A percentile compares a stretch with the other conserved stretches of the same genome.
Conservation (phyloP, 2,888 invertebrate genomes). For the Watsonalla cultraria region DNA sequence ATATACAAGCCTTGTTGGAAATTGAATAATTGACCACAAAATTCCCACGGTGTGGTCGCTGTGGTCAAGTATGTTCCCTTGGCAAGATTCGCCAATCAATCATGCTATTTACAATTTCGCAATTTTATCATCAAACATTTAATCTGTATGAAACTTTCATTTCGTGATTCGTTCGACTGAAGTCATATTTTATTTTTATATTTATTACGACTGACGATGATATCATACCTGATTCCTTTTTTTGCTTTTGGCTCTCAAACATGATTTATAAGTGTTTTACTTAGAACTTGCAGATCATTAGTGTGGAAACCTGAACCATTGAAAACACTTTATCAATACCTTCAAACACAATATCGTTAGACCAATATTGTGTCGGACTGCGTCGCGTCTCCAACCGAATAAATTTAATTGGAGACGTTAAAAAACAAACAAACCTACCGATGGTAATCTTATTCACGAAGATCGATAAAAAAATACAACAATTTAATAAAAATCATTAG, state of each 20-base stretch:
- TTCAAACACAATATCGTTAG: neutral
- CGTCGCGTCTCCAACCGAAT: neutral
- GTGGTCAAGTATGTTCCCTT: slow-evolving; percentile 8
- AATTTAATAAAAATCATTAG: slow-evolving; percentile 47
- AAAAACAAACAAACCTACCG: slow-evolving; percentile 14
- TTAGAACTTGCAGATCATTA: neutral
- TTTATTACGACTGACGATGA: too few species aligned
- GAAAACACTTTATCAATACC: neutral
- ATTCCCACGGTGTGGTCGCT: slow-evolving; percentile 45
- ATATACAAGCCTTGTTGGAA: slow-evolving; percentile 43
- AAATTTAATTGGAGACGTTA: slow-evolving; percentile 8
- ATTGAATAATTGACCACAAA: slow-evolving; percentile 55
- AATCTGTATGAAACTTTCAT: neutral
- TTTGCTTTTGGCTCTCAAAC: too few species aligned
- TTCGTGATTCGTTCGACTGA: neutral
- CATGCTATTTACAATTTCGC: slow-evolving; percentile 1
- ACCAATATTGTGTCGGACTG: neutral
- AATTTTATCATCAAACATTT: neutral
- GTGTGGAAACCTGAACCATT: neutral
- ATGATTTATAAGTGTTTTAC: too few species aligned
- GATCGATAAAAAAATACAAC: slow-evolving; percentile 25
- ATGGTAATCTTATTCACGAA: slow-evolving; percentile 1
- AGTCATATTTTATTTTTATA: too few species aligned
- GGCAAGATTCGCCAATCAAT: neutral
- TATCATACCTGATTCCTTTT: too few species aligned